Conservation (phyloP, 1,140 invertebrate genomes). For the Drosophila nasuta region DNA sequence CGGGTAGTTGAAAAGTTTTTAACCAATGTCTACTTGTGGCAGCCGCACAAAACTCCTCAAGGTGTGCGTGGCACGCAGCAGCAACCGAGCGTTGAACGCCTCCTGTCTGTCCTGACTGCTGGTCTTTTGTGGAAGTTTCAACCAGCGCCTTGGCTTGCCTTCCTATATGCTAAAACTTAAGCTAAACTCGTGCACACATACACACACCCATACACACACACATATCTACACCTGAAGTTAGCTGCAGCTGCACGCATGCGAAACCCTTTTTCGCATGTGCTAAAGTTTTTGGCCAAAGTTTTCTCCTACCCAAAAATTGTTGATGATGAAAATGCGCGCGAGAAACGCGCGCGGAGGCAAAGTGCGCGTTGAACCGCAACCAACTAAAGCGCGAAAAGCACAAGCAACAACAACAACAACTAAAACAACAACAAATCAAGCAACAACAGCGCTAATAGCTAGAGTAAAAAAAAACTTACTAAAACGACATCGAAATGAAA, state of each 20-base stretch:
- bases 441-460: constrained; percentile 56
- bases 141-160: constrained; percentile 30
- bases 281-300: constrained; percentile 73
- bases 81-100: constrained; percentile 42
- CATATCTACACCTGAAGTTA: constrained; percentile 28
- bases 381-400: constrained; percentile 71
- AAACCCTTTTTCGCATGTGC: constrained; percentile 79
- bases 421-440: constrained; percentile 56
- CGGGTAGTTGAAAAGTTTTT: constrained; percentile 77
- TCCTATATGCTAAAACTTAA: constrained; percentile 78
- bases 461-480: constrained; percentile 29
- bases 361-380: constrained; percentile 73
- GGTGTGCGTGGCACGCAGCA: constrained; percentile 77
- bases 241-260: constrained; percentile 78
- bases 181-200: constrained; percentile 63
- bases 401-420: constrained; percentile 57
- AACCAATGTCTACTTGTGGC: constrained; percentile 80
- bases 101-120: constrained; percentile 77
- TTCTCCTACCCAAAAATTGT: constrained; percentile 58
- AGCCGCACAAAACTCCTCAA: constrained; percentile 61
- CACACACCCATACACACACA: constrained; percentile 20
- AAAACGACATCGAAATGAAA: constrained; percentile 4
- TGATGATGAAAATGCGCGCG: constrained; percentile 76
- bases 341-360: constrained; percentile 19
- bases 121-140: constrained; percentile 77